Percentiles rank a stretch among this genome's conserved stretches.
phyloP scores from a whole-genome alignment of 2,888 invertebrate species.

The Macropis europaea region DNA sequence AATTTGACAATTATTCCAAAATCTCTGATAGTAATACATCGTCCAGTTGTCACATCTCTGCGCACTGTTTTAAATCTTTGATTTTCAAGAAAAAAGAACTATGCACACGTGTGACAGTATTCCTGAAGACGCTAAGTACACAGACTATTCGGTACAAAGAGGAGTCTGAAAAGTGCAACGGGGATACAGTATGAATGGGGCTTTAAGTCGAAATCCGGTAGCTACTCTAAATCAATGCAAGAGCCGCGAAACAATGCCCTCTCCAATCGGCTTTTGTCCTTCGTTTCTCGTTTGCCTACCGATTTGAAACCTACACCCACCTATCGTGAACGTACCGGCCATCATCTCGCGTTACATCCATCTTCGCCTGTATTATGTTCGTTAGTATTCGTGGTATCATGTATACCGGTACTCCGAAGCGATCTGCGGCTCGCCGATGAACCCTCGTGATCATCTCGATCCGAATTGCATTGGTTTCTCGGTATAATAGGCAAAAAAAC shows the following conservation, averaged over 20 bases:
- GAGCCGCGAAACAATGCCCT: slow-evolving; percentile 57
- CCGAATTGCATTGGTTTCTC: no score
- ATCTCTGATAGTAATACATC: no score
- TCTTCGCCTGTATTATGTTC: slow-evolving; percentile 3
- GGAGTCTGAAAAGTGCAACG: slow-evolving; percentile 28
- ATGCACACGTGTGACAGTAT: no score
- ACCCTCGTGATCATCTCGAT: no score
- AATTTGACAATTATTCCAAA: no score
- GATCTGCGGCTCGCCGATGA: no score
- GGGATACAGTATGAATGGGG: slow-evolving; percentile 2
- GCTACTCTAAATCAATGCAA: slow-evolving; percentile 59
- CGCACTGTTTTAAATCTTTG: no score
- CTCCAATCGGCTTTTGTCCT: slow-evolving; percentile 53
- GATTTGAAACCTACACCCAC: slow-evolving; percentile 30
- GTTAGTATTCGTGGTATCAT: not conserved
- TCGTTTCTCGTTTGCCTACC: slow-evolving; percentile 37
- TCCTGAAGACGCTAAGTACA: no score
- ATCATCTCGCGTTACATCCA: slow-evolving; percentile 3
- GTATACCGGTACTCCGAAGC: not conserved
- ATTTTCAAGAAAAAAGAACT: no score
- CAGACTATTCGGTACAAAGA: no score
- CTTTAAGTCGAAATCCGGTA: slow-evolving; percentile 18
- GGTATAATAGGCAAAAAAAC: no score
- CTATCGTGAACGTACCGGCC: not conserved
- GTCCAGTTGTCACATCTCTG: no score